A percentile compares a stretch with the other conserved stretches of the same genome.
phyloP scores from a whole-genome alignment of 1,140 invertebrate genomes.

The Gryllus bimaculatus region DNA sequence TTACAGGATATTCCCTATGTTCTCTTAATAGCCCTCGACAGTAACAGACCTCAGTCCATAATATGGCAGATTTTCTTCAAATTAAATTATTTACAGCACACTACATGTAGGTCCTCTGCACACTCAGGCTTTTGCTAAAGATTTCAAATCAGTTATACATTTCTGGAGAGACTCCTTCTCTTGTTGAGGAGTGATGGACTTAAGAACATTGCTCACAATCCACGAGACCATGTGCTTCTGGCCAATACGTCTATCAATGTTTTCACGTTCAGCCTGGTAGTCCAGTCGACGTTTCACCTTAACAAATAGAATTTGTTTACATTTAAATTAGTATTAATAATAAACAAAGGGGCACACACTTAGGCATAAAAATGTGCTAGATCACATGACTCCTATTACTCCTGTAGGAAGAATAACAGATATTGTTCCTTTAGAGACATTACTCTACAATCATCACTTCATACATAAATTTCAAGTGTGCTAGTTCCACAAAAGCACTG shows the following conservation, averaged over 20 bases:
- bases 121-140: slow-evolving; percentile 49
- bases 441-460: too few relatives aligned
- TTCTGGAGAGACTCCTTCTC: slow-evolving; percentile 82
- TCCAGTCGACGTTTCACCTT: slow-evolving; percentile 78
- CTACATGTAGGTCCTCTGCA: background rate
- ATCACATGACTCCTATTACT: too few relatives aligned
- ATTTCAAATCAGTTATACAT: slow-evolving; percentile 79
- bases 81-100: background rate
- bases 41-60: too few relatives aligned
- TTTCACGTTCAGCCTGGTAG: slow-evolving; percentile 79
- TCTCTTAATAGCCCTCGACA: too few relatives aligned
- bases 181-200: slow-evolving; percentile 84
- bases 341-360: background rate
- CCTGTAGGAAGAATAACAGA: too few relatives aligned
- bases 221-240: slow-evolving; percentile 92
- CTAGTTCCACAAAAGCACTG: too few relatives aligned
- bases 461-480: too few relatives aligned
- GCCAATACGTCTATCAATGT: slow-evolving; percentile 66
- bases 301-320: slow-evolving; percentile 19
- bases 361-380: too few relatives aligned
- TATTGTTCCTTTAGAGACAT: too few relatives aligned
- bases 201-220: slow-evolving; percentile 74
- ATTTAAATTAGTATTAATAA: background rate
- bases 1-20: too few relatives aligned
- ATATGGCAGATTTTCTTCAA: too few relatives aligned